Conservation (phyloP, 2,797 vertebrate species). For the Muscicapa comitata region DNA sequence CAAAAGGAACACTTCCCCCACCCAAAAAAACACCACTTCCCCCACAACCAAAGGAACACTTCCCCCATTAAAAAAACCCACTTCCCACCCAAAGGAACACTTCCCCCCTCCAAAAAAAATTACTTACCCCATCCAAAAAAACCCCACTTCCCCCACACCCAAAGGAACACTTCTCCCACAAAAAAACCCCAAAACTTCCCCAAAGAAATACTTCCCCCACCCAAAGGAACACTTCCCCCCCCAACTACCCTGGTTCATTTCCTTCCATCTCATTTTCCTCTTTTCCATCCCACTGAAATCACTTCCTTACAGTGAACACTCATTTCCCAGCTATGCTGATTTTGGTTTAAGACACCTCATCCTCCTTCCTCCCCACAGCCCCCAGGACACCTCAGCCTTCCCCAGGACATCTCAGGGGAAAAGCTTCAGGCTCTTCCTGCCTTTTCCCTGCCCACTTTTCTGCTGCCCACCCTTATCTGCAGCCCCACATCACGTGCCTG, state of each 20-base stretch:
- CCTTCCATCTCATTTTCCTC: not conserved
- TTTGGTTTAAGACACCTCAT: not conserved
- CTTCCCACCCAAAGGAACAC: not conserved
- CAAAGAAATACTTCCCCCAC: no score
- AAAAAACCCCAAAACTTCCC: not conserved
- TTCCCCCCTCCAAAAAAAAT: no score
- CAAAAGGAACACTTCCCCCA: no score
- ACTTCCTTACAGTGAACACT: not conserved
- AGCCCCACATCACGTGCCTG: not conserved
- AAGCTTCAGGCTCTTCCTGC: not conserved
- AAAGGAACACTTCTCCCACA: no score
- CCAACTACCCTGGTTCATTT: not conserved
- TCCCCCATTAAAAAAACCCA: no score
- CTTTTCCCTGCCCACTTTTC: not conserved
- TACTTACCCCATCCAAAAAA: no score
- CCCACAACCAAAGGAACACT: no score
- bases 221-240: not conserved
- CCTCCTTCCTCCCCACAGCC: not conserved
- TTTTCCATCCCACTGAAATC: not conserved
- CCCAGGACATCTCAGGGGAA: fast-evolving
- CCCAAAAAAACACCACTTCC: no score
- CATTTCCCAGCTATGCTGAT: not conserved
- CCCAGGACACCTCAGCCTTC: not conserved
- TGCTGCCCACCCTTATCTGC: not conserved
- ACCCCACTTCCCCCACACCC: no score